Conservation (phyloP, 2,113 vertebrate species). For the Rhinoderma darwinii region DNA sequence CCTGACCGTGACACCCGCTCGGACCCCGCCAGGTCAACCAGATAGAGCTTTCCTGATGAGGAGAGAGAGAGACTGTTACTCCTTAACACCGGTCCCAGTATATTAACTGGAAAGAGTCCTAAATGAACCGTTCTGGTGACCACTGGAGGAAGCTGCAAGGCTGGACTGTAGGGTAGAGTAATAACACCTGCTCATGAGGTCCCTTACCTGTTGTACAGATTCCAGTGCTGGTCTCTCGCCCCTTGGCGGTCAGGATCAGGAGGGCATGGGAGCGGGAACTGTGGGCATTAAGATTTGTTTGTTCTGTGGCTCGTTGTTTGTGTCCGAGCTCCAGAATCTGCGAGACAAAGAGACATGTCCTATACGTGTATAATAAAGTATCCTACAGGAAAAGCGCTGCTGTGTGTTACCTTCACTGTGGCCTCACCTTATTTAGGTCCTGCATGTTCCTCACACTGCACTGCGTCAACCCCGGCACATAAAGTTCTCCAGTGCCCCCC, state of each 20-base stretch:
- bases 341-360: fast-evolving
- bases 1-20: constrained; percentile 92
- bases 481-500: constrained; percentile 90
- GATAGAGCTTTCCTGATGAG: constrained; percentile 87
- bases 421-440: constrained; percentile 90
- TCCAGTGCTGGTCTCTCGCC: constrained; percentile 84
- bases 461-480: constrained; percentile 88
- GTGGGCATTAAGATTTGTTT: constrained; percentile 92
- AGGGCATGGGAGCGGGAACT: constrained; percentile 95
- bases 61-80: neutral
- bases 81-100: neutral
- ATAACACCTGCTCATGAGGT: neutral
- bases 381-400: neutral
- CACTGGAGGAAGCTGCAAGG: neutral
- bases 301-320: constrained; percentile 87
- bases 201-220: constrained; percentile 83
- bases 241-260: constrained; percentile 85
- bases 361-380: neutral
- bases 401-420: neutral
- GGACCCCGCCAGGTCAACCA: constrained; percentile 94
- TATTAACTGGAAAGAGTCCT: too few relatives aligned
- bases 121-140: neutral
- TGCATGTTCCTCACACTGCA: constrained; percentile 85
- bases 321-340: constrained; percentile 92
- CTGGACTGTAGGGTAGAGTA: neutral